phyloP scores from a whole-genome alignment of 2,888 invertebrate genomes.

The Platycheirus albimanus region DNA sequence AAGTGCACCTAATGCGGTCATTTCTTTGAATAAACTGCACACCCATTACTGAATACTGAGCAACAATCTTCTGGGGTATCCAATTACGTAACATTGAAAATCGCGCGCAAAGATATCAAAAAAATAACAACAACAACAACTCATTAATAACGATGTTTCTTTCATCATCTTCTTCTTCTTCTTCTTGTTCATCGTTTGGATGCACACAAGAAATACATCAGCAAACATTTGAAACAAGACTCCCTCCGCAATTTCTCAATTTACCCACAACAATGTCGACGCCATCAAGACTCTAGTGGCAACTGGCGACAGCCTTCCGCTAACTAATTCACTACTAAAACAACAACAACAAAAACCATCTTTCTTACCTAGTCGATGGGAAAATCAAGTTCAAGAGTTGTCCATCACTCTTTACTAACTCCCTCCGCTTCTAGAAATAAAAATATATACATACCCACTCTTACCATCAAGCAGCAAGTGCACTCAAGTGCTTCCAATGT shows the following conservation, averaged over 20 bases:
- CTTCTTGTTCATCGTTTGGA: slow-evolving; percentile 18
- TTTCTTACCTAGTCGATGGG: slow-evolving; percentile 29
- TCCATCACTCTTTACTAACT: slow-evolving; percentile 24
- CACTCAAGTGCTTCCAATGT: slow-evolving; percentile 40
- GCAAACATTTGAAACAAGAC: slow-evolving; percentile 49
- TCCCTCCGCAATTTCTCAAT: slow-evolving; percentile 34
- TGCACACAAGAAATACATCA: slow-evolving; percentile 10
- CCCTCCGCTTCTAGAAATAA: slow-evolving; percentile 5
- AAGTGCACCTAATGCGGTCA: slow-evolving; percentile 67
- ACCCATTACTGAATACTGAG: slow-evolving; percentile 43
- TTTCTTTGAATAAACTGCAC: slow-evolving; percentile 48
- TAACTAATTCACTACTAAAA: too few species aligned
- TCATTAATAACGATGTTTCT: slow-evolving; percentile 33
- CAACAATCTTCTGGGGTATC: slow-evolving; percentile 37
- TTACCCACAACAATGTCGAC: slow-evolving; percentile 26
- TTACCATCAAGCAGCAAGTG: slow-evolving; percentile 18
- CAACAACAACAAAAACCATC: slow-evolving; percentile 41
- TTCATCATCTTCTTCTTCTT: slow-evolving; percentile 32
- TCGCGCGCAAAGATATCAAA: slow-evolving; percentile 20
- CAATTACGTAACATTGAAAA: slow-evolving; percentile 66
- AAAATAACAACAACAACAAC: slow-evolving; percentile 28
- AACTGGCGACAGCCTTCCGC: slow-evolving; percentile 67
- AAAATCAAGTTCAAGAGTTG: slow-evolving; percentile 68
- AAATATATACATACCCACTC: slow-evolving; percentile 13
- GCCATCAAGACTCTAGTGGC: slow-evolving; percentile 17